Base-by-base conservation (phyloP, 2,888 invertebrate species). In the Conus canariensis region DNA sequence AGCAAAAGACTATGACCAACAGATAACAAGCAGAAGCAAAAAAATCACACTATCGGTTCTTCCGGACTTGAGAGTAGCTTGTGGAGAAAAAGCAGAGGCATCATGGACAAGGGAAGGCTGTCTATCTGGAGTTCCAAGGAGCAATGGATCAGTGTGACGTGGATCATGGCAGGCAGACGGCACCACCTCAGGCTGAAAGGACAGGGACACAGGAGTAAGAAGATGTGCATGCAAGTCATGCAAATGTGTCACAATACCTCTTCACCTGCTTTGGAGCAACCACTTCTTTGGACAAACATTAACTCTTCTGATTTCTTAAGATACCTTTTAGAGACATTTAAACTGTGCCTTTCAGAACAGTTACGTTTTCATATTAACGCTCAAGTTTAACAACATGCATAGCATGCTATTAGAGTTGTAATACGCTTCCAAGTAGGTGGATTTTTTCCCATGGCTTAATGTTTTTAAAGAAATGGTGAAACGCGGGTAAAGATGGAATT, bases 181-280 rank as follows among this genome's bases (percentile, higher is more conserved):
- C 58, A 58, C 45, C 82, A 19, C 82, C 82, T 83, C 82, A 83
- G 56, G 82, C 82, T 83, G 82, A 83, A 83, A 83, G 82, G 82
- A 83, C 82, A 83, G 82, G 82, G 56, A 83, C 0, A 83, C 82
- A 83, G 82, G 58, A 83, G 82, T 83, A 56, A 83, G 58, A 83
- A 83, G 56, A 83, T 83, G 82, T 14, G 82, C 82, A 83, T 83
- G 82, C 82, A 83, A 58, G 19, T 58, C 82, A 83, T 83, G 82
- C 82, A 58, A 83, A 83, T 22, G 58, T 58, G 6, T 19, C 56
- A 83, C 58, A 56, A 56, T 22, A 83, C 58, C 25, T 83, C 58
- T 58, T 14, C 16, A 83, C 82, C 82, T 58, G 82, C 58, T 58
- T 22, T 22, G 8, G 77, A 77, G 77, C 25, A 77, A 77, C 77